Conservation (phyloP, 2,888 invertebrate species). For the Limenitis arthemis region DNA sequence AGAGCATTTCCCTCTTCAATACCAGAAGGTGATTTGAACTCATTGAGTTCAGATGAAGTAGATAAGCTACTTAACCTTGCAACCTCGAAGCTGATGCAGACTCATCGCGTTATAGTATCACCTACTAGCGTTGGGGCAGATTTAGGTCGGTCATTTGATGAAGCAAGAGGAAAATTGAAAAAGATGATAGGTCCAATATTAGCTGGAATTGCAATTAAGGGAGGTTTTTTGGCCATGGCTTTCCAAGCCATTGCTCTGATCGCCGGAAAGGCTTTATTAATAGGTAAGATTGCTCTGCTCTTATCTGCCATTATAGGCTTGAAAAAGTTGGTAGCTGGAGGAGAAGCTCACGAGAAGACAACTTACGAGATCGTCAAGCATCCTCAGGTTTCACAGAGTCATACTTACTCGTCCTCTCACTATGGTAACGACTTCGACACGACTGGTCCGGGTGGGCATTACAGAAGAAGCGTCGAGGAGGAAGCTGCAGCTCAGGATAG, state of each 20-base stretch:
- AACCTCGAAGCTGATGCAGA: constrained; percentile 71
- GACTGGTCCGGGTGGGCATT: constrained; percentile 72
- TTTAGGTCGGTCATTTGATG: constrained; percentile 59
- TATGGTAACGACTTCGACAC: constrained; percentile 75
- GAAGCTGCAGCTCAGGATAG: constrained; percentile 76
- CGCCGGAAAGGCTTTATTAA: constrained; percentile 85
- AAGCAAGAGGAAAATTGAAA: constrained; percentile 75
- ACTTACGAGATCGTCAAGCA: constrained; percentile 90
- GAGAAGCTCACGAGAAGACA: constrained; percentile 81
- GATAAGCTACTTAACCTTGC: constrained; percentile 72
- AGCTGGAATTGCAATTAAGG: constrained; percentile 79
- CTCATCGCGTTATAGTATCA: constrained; percentile 72
- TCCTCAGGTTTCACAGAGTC: constrained; percentile 85
- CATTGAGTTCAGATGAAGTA: constrained; percentile 72
- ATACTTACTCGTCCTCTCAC: constrained; percentile 80
- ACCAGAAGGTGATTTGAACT: constrained; percentile 72
- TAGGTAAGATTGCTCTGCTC: constrained; percentile 88
- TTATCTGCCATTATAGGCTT: constrained; percentile 85
- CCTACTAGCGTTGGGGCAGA: constrained; percentile 51
- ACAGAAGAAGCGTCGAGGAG: constrained; percentile 72
- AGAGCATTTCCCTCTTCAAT: constrained; percentile 63
- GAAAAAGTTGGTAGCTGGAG: constrained; percentile 80
- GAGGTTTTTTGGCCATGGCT: constrained; percentile 80
- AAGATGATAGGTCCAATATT: constrained; percentile 78
- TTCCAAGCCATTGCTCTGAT: constrained; percentile 82